phyloP scores from a whole-genome alignment of 2,113 vertebrate species.

The Tachysurus fulvidraco region DNA sequence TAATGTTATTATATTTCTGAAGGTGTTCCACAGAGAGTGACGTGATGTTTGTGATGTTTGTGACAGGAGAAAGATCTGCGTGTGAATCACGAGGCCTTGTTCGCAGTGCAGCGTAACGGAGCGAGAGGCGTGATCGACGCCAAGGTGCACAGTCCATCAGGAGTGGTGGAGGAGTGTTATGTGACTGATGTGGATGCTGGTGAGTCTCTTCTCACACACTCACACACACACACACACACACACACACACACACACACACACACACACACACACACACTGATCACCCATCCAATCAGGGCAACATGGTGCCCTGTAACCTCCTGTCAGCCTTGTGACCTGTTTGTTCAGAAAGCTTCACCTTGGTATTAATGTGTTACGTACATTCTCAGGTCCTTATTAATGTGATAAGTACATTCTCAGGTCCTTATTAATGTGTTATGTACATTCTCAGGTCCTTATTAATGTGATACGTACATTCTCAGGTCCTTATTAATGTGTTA shows the following conservation, averaged over 20 bases:
- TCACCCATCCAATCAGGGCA: neutral
- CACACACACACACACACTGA: neutral
- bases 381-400: no score
- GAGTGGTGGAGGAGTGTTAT: constrained; percentile 89
- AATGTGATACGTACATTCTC: no score
- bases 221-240: constrained; percentile 8
- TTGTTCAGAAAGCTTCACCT: neutral
- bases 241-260: constrained; percentile 2
- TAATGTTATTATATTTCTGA: neutral
- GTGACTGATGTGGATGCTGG: constrained; percentile 89
- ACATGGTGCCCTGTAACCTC: neutral
- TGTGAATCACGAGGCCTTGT: constrained; percentile 90
- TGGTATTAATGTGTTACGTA: no score
- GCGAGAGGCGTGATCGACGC: constrained; percentile 86
- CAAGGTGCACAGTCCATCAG: constrained; percentile 88
- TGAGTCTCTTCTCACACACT: constrained; percentile 58
- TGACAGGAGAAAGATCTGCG: constrained; percentile 88
- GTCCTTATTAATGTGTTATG: no score
- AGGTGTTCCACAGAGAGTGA: neutral
- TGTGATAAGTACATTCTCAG: no score
- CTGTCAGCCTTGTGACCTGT: neutral
- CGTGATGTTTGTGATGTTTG: neutral
- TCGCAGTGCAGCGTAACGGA: constrained; percentile 91
- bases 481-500: no score
- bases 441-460: no score